phyloP scores from a whole-genome alignment of 2,113 vertebrate genomes.

The Aleadryas rufinucha region DNA sequence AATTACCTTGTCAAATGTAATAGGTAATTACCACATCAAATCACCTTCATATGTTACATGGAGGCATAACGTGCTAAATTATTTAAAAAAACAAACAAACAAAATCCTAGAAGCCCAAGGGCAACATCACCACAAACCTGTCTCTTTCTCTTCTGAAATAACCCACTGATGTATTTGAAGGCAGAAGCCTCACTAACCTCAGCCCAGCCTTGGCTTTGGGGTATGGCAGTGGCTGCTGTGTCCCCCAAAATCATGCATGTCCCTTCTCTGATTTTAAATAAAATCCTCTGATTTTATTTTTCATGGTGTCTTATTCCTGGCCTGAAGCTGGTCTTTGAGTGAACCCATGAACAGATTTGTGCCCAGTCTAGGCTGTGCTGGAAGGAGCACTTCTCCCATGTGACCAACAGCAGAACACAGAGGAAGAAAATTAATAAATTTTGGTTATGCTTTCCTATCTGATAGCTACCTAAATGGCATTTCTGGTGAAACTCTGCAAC shows the following conservation, averaged over 20 bases:
- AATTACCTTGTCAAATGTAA: constrained; percentile 79
- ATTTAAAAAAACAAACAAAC: constrained; percentile 55
- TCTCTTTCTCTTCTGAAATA: background rate
- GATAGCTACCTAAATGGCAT: background rate
- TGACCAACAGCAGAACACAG: fast-evolving
- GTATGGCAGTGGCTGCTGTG: background rate
- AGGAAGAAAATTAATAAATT: background rate
- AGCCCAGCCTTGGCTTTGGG: background rate
- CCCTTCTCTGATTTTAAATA: background rate
- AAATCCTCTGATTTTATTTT: background rate
- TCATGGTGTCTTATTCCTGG: background rate
- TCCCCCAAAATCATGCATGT: background rate
- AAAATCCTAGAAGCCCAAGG: constrained; percentile 40
- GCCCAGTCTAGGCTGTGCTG: background rate
- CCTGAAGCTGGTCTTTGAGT: background rate
- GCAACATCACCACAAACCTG: background rate
- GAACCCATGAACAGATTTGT: background rate
- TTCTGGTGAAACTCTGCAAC: background rate
- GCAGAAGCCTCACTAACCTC: background rate
- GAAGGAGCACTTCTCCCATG: background rate
- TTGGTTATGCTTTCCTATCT: background rate
- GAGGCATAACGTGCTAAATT: constrained; percentile 58
- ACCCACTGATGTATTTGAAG: background rate
- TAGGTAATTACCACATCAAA: constrained; percentile 77
- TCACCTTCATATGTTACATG: constrained; percentile 64